phyloP scores from a whole-genome alignment of 37 sponge, comb jelly and placozoan species.

The Crambe crambe region DNA sequence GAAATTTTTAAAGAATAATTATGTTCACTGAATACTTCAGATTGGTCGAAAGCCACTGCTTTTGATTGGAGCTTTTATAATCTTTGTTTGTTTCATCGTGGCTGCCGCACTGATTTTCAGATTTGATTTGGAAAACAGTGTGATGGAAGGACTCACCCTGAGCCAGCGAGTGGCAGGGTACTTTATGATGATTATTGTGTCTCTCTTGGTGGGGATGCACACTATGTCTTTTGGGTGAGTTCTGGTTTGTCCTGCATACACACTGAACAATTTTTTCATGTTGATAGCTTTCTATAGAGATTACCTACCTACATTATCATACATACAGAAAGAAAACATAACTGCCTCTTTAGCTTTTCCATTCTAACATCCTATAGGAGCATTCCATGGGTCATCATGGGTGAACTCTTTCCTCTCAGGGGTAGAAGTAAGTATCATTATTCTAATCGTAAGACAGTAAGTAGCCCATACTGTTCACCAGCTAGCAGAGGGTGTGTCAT shows the following conservation, averaged over 20 bases:
- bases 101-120: neutral
- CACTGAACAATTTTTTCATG: too few species aligned
- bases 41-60: slow-evolving; percentile 4
- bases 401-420: neutral
- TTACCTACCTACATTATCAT: too few species aligned
- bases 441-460: too few species aligned
- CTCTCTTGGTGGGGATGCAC: neutral
- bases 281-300: too few species aligned
- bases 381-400: neutral
- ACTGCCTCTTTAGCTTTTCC: too few species aligned
- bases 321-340: too few species aligned
- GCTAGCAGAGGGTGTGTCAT: too few species aligned
- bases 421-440: slow-evolving; percentile 1
- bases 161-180: neutral
- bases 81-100: neutral
- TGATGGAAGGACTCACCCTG: too few species aligned
- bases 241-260: too few species aligned
- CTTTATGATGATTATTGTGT: neutral
- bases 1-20: too few species aligned
- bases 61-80: neutral
- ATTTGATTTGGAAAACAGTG: neutral
- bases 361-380: neutral
- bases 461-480: too few species aligned
- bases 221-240: neutral
- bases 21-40: too few species aligned